phyloP scores from a whole-genome alignment of 1,140 invertebrate genomes.

The Lineus longissimus region DNA sequence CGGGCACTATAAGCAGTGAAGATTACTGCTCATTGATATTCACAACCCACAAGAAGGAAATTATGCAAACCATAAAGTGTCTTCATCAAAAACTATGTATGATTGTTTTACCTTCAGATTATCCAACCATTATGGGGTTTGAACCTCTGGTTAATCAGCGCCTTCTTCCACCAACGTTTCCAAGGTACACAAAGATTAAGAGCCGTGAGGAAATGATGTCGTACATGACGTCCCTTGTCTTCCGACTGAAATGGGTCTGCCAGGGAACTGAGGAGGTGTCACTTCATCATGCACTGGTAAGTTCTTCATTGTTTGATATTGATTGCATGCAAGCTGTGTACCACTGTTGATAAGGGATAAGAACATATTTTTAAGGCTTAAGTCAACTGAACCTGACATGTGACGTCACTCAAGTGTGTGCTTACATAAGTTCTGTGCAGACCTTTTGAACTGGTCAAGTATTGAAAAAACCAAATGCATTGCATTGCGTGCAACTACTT shows the following conservation, averaged over 20 bases:
- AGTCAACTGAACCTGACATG: too few species aligned
- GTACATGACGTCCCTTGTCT: slow-evolving; percentile 71
- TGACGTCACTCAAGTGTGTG: too few species aligned
- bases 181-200: slow-evolving; percentile 90
- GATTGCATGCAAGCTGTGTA: slow-evolving; percentile 23
- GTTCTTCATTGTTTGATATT: slow-evolving; percentile 23
- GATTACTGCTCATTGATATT: too few species aligned
- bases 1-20: too few species aligned
- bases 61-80: too few species aligned
- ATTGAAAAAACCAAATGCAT: too few species aligned
- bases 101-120: slow-evolving; percentile 29
- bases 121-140: slow-evolving; percentile 66
- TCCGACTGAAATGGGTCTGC: slow-evolving; percentile 75
- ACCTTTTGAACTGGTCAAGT: too few species aligned
- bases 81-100: not conserved
- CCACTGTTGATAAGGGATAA: too few species aligned
- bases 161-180: slow-evolving; percentile 93
- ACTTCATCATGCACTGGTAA: slow-evolving; percentile 79
- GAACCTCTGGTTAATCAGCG: slow-evolving; percentile 93
- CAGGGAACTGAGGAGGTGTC: slow-evolving; percentile 74
- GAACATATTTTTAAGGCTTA: too few species aligned
- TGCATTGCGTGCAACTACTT: too few species aligned
- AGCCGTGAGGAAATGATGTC: slow-evolving; percentile 74
- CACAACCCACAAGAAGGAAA: too few species aligned
- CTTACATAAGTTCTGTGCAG: too few species aligned